Conservation (phyloP, 2,797 vertebrate genomes). For the Macroramphosus scolopax region DNA sequence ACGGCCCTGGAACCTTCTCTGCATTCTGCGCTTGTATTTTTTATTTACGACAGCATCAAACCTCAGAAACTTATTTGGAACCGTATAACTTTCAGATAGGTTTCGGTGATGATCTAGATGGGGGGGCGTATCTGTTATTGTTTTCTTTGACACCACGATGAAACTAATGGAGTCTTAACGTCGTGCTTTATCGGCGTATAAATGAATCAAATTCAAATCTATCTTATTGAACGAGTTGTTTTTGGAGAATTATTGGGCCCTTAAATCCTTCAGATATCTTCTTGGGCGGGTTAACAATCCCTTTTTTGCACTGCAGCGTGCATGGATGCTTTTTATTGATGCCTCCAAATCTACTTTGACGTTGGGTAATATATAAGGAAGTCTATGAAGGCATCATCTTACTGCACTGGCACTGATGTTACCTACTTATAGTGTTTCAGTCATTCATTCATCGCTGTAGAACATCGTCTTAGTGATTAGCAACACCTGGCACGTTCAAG, state of each 20-base stretch:
- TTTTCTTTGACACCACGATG: slow-evolving; percentile 3
- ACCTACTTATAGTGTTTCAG: too few relatives aligned
- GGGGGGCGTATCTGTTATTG: neutral
- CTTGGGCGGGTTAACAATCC: neutral
- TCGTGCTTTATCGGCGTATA: neutral
- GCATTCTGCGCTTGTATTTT: neutral
- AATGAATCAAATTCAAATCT: slow-evolving; percentile 7
- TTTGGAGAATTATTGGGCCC: too few relatives aligned
- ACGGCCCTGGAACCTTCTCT: slow-evolving; percentile 3
- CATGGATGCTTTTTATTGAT: too few relatives aligned
- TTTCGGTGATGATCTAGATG: slow-evolving; percentile 6
- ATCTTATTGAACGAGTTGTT: neutral
- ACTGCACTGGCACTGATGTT: too few relatives aligned
- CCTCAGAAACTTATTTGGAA: too few relatives aligned
- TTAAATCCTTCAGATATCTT: neutral
- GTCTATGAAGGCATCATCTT: too few relatives aligned
- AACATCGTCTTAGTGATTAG: too few relatives aligned
- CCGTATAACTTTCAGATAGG: slow-evolving; percentile 11
- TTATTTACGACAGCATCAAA: neutral
- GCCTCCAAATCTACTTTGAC: too few relatives aligned
- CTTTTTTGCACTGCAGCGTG: neutral
- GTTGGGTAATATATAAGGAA: too few relatives aligned
- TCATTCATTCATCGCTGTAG: too few relatives aligned
- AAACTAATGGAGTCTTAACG: neutral
- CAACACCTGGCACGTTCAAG: too few relatives aligned